These are phyloP conservation scores for Eleginops maclovinus DNA, from an alignment of 2,113 vertebrate species.

Conservation along the genomic window DNA sequence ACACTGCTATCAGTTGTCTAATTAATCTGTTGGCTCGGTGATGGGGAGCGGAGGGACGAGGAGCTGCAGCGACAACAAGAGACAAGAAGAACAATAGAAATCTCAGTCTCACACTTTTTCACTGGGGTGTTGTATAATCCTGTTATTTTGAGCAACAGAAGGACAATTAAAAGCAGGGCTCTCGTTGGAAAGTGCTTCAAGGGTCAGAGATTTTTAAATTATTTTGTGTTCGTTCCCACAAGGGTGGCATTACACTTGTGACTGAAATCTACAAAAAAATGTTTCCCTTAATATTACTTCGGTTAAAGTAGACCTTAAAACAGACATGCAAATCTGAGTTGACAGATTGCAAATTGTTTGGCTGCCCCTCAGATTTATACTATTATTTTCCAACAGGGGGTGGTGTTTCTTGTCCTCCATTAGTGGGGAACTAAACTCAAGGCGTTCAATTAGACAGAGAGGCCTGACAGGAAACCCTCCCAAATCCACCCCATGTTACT, in stretches of 20 bases:
- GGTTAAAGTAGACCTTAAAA: not conserved
- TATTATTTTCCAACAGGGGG: slow-evolving; percentile 73
- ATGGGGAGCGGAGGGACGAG: slow-evolving; percentile 53
- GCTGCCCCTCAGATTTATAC: slow-evolving; percentile 9
- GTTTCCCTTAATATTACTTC: not conserved
- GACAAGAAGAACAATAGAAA: slow-evolving; percentile 51
- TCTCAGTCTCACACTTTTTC: slow-evolving; percentile 52
- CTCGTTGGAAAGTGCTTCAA: not conserved
- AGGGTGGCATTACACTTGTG: not conserved
- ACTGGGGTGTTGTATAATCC: slow-evolving; percentile 48
- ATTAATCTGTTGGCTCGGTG: slow-evolving; percentile 70
- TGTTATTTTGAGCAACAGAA: slow-evolving; percentile 49
- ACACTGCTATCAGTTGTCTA: slow-evolving; percentile 72
- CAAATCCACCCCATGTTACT: slow-evolving; percentile 42
- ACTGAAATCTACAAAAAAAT: not conserved
- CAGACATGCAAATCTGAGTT: not conserved
- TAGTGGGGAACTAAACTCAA: not conserved
- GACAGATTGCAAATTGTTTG: not conserved
- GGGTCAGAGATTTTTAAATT: slow-evolving; percentile 13
- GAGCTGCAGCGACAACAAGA: slow-evolving; percentile 29
- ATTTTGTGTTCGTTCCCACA: slow-evolving; percentile 7
- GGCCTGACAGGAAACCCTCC: slow-evolving; percentile 24
- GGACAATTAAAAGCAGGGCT: slow-evolving; percentile 30
- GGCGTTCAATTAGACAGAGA: too few relatives aligned
- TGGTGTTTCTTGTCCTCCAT: slow-evolving; percentile 60